These are phyloP conservation scores for Chaetura pelagica DNA, from an alignment of 2,113 vertebrate species.

Conservation along the genomic window DNA sequence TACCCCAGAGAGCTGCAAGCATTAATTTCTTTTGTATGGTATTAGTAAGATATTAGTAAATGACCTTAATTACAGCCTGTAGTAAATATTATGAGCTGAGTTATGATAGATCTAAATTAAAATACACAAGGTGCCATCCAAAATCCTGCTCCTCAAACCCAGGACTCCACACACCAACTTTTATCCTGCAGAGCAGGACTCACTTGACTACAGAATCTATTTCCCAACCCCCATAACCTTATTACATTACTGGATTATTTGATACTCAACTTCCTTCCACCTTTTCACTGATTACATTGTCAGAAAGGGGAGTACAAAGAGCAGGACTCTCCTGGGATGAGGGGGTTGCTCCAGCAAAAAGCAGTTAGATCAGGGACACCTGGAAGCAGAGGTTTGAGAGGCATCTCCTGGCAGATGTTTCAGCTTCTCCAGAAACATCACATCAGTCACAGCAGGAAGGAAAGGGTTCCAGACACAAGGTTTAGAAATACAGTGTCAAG, in stretches of 20 bases:
- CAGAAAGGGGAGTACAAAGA: background rate
- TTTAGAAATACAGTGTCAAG: background rate
- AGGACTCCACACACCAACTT: background rate
- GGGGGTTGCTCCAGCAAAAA: background rate
- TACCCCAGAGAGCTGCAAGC: background rate
- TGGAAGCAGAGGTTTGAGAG: background rate
- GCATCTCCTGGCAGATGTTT: background rate
- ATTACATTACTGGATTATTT: too few species aligned
- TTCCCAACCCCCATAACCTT: background rate
- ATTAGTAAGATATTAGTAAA: background rate
- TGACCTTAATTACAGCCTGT: background rate
- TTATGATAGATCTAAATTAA: background rate
- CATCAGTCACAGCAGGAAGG: background rate
- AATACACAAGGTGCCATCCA: accelerated
- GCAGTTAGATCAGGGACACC: background rate
- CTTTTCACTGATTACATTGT: background rate
- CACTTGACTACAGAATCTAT: background rate
- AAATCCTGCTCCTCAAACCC: background rate
- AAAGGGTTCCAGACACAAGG: background rate
- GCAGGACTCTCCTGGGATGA: background rate
- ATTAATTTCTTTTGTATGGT: background rate
- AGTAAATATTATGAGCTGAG: background rate
- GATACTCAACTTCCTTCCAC: background rate
- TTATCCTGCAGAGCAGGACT: background rate
- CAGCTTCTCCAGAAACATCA: background rate